A percentile compares a stretch with the other conserved stretches of the same genome.
These are phyloP conservation scores for Lycorma delicatula DNA, from an alignment of 1,140 invertebrate species.

Conservation along the genomic window DNA sequence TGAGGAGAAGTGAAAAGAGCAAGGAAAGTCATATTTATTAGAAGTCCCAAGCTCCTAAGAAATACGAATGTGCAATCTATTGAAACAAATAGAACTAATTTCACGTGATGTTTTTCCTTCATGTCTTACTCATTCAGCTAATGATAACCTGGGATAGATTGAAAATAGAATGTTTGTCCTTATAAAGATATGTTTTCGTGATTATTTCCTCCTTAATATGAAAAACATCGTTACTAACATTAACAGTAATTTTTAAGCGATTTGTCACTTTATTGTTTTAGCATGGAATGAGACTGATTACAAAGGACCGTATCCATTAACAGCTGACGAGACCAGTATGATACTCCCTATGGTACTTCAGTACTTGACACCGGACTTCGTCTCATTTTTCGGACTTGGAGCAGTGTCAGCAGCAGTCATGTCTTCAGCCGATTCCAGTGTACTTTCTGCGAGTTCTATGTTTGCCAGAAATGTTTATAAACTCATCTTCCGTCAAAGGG, in stretches of 20 bases:
- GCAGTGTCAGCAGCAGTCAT: slow-evolving; percentile 98
- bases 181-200: no score
- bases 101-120: no score
- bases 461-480: slow-evolving; percentile 97
- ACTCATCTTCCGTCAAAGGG: slow-evolving; percentile 86
- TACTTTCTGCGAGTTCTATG: slow-evolving; percentile 94
- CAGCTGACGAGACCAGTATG: slow-evolving; percentile 74
- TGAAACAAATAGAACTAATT: no score
- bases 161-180: no score
- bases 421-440: slow-evolving; percentile 96
- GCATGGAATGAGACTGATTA: slow-evolving; percentile 91
- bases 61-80: no score
- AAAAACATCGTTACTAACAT: no score
- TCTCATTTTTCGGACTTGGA: slow-evolving; percentile 93
- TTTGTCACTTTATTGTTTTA: slow-evolving; percentile 38
- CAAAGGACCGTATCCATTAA: slow-evolving; percentile 60
- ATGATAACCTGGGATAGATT: no score
- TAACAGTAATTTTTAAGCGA: not conserved
- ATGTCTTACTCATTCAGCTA: no score
- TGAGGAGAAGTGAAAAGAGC: no score
- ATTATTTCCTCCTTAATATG: no score
- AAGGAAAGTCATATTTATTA: no score
- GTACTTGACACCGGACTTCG: slow-evolving; percentile 86
- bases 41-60: no score
- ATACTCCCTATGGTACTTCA: slow-evolving; percentile 95